phyloP scores from a whole-genome alignment of 92 coral and sea anemone genomes.

The Zoanthus gigantus region DNA sequence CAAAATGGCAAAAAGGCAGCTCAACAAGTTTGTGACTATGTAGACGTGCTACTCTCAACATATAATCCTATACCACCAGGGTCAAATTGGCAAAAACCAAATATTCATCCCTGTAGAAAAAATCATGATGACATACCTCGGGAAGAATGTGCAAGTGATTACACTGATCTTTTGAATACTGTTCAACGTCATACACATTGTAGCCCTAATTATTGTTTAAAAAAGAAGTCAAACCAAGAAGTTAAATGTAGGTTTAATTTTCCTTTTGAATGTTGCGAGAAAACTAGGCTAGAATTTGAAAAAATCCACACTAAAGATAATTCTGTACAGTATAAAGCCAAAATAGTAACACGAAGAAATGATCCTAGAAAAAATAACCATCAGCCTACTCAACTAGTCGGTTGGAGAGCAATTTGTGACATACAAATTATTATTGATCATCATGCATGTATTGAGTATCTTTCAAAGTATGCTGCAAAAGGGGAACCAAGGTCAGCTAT shows the following conservation, averaged over 20 bases:
- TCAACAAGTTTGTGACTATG: constrained; percentile 4
- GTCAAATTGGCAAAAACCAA: not conserved
- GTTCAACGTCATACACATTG: not conserved
- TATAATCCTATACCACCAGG: constrained; percentile 1
- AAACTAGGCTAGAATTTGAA: constrained; percentile 67
- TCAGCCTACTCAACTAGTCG: constrained; percentile 51
- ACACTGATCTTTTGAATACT: not conserved
- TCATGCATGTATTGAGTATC: constrained; percentile 42
- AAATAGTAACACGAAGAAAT: constrained; percentile 66
- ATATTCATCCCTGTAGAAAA: constrained; percentile 3
- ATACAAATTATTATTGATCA: constrained; percentile 37
- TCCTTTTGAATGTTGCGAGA: constrained; percentile 63
- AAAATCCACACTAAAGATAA: constrained; percentile 58
- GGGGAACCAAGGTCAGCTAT: not conserved
- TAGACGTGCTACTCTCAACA: constrained; percentile 1
- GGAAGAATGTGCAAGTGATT: not conserved
- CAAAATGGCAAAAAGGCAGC: constrained; percentile 2
- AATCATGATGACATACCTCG: not conserved
- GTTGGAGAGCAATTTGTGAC: constrained; percentile 71
- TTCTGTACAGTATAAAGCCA: constrained; percentile 60
- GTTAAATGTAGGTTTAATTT: constrained; percentile 62
- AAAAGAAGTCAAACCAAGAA: constrained; percentile 22
- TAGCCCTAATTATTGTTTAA: constrained; percentile 5
- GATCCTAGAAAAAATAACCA: constrained; percentile 45
- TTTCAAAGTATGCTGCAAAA: constrained; percentile 53